phyloP scores from a whole-genome alignment of 2,888 invertebrate genomes.

The Brenthis ino region DNA sequence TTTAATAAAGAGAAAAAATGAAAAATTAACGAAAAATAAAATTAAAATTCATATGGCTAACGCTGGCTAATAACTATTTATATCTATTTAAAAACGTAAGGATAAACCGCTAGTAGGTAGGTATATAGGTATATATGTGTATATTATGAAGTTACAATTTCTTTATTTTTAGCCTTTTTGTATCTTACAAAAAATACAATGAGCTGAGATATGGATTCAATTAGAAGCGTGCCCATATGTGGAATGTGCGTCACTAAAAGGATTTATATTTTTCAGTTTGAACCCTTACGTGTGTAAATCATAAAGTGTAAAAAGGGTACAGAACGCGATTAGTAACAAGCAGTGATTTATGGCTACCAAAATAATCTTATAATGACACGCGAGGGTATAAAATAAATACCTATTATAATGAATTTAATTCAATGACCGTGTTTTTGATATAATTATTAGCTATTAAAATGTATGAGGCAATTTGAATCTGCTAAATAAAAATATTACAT shows the following conservation, averaged over 20 bases:
- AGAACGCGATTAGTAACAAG: slow-evolving; percentile 47
- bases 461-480: too few species aligned
- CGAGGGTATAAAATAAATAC: slow-evolving; percentile 10
- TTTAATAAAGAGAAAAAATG: too few species aligned
- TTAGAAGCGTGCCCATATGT: slow-evolving; percentile 25
- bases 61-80: too few species aligned
- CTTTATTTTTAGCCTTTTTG: slow-evolving; percentile 2
- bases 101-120: too few species aligned
- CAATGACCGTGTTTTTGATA: background rate
- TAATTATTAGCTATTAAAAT: background rate
- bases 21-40: too few species aligned
- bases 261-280: slow-evolving; percentile 35
- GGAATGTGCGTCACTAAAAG: slow-evolving; percentile 32
- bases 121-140: too few species aligned
- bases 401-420: too few species aligned
- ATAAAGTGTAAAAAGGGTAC: slow-evolving; percentile 49
- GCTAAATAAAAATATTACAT: too few species aligned
- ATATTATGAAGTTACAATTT: background rate
- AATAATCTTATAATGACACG: slow-evolving; percentile 35
- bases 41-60: too few species aligned
- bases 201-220: slow-evolving; percentile 9
- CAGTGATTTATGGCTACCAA: slow-evolving; percentile 53
- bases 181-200: slow-evolving; percentile 10
- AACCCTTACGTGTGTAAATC: slow-evolving; percentile 51
- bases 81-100: too few species aligned